Evolutionary conservation across 2,888 invertebrate genomes (phyloP).

Genomic region (Drosophila prolongata): DNA sequence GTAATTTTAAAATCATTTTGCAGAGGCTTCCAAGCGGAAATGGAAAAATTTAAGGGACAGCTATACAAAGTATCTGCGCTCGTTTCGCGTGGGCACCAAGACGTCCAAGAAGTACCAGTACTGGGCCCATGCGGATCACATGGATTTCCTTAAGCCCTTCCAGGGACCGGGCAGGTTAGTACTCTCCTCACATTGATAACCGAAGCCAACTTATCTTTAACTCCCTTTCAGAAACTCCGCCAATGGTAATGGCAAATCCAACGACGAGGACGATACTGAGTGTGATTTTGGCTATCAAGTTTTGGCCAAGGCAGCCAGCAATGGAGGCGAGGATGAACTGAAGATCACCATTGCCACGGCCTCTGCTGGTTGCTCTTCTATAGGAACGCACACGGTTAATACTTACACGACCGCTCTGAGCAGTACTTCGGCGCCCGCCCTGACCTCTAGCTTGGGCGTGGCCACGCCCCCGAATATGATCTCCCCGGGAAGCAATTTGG

Average conservation of each 20-base stretch:
- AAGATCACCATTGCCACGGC: constrained; percentile 67
- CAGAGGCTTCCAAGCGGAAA: constrained; percentile 84
- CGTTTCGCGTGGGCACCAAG: constrained; percentile 84
- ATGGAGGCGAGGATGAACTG: constrained; percentile 74
- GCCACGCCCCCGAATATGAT: constrained; percentile 63
- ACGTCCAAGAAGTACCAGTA: constrained; percentile 84
- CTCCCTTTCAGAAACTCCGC: constrained; percentile 61
- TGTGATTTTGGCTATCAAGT: constrained; percentile 83
- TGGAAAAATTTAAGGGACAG: constrained; percentile 85
- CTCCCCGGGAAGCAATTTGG: constrained; percentile 56
- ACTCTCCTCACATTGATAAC: neutral
- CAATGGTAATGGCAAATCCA: constrained; percentile 69
- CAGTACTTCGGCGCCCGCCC: constrained; percentile 31
- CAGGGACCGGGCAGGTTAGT: constrained; percentile 83
- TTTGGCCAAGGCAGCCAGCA: constrained; percentile 77
- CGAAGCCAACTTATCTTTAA: neutral
- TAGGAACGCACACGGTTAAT: constrained; percentile 60
- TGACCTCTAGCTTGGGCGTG: constrained; percentile 51
- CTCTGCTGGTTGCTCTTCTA: constrained; percentile 43
- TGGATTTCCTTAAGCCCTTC: constrained; percentile 84
- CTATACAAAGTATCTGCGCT: constrained; percentile 84
- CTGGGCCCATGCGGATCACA: constrained; percentile 84
- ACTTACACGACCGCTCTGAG: constrained; percentile 57
- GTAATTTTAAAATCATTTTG: neutral
- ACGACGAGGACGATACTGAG: constrained; percentile 82